Conservation (phyloP, 2,797 vertebrate species). For the Odontamblyopus rebecca region DNA sequence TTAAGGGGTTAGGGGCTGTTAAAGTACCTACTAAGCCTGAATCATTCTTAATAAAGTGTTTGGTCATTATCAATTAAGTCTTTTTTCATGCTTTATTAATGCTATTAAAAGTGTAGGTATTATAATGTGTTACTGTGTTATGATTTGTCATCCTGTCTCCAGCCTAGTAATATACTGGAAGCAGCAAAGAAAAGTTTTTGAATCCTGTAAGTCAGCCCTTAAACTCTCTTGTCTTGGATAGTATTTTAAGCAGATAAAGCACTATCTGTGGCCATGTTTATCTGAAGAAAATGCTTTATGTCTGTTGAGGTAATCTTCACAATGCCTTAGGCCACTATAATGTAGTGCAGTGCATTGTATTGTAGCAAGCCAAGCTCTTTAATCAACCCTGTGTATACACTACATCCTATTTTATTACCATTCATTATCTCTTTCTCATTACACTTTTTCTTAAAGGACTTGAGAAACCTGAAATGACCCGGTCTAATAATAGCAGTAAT, state of each 20-base stretch:
- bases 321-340: conserved; percentile 9
- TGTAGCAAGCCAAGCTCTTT: conserved; percentile 2
- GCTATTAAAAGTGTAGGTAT: too few relatives aligned
- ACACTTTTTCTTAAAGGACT: conserved; percentile 1
- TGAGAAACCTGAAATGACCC: conserved; percentile 9
- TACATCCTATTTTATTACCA: conserved; percentile 2
- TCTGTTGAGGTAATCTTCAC: conserved; percentile 12
- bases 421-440: conserved; percentile 5
- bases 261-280: conserved; percentile 33
- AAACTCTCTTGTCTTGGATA: conserved; percentile 45
- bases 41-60: too few relatives aligned
- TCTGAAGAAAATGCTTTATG: conserved; percentile 36
- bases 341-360: conserved; percentile 13
- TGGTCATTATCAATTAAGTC: too few relatives aligned
- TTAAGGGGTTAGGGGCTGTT: too few relatives aligned
- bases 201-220: conserved; percentile 44
- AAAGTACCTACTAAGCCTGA: too few relatives aligned
- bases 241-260: conserved; percentile 38
- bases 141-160: conserved; percentile 48
- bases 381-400: background rate
- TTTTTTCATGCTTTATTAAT: too few relatives aligned
- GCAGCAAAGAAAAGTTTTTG: conserved; percentile 35
- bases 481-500: background rate
- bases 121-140: too few relatives aligned
- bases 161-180: conserved; percentile 22